Conservation (phyloP, 1,140 invertebrate genomes). For the Globodera ellingtonae region DNA sequence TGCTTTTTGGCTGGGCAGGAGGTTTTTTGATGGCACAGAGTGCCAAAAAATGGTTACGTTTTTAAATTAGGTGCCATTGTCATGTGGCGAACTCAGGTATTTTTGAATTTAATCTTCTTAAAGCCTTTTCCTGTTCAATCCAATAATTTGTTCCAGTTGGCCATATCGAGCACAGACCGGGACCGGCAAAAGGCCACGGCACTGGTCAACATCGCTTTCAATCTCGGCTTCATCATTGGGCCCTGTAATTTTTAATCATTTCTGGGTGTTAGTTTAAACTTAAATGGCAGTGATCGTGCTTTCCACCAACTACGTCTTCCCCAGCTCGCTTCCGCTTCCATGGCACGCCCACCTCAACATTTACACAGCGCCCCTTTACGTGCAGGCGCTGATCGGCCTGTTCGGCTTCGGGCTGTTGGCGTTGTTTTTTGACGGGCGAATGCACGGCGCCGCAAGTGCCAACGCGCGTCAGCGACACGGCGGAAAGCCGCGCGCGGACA, state of each 20-base stretch:
- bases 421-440: conserved; percentile 17
- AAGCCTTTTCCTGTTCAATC: neutral
- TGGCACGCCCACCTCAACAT: conserved; percentile 19
- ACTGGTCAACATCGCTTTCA: conserved; percentile 39
- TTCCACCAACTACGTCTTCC: neutral
- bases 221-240: conserved; percentile 48
- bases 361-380: conserved; percentile 18
- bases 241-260: conserved; percentile 42
- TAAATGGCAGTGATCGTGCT: neutral
- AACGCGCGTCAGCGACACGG: neutral
- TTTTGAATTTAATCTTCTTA: no score
- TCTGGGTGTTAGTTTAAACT: neutral
- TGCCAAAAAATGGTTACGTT: neutral
- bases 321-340: conserved; percentile 1
- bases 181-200: conserved; percentile 28
- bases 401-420: conserved; percentile 3
- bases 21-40: neutral
- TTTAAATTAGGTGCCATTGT: neutral
- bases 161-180: conserved; percentile 5
- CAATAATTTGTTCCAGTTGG: neutral
- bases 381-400: neutral
- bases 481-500: neutral
- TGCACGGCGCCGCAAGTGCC: neutral
- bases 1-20: neutral
- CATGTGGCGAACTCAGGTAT: conserved; percentile 4